A percentile compares a stretch with the other conserved stretches of the same genome.
These are phyloP conservation scores for Pygmarrhopalites habei DNA, from an alignment of 1,140 invertebrate species.

Conservation along the genomic window DNA sequence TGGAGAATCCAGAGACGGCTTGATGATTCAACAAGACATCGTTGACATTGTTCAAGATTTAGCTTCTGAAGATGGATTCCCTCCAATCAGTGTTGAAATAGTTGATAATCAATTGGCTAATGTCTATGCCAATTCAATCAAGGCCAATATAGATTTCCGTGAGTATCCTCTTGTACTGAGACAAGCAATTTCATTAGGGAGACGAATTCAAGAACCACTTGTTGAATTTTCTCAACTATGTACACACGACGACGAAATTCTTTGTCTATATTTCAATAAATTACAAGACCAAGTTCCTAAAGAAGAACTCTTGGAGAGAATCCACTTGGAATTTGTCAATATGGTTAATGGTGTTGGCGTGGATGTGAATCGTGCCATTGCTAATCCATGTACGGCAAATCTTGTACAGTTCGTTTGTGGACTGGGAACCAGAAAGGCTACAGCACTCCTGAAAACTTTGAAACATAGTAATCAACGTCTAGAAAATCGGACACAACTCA, in stretches of 20 bases:
- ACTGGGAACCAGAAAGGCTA: conserved; percentile 88
- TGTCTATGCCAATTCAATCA: conserved; percentile 84
- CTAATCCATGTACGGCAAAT: conserved; percentile 76
- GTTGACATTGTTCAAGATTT: conserved; percentile 66
- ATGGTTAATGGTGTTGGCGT: conserved; percentile 97
- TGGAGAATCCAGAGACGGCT: conserved; percentile 80
- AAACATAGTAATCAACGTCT: conserved; percentile 89
- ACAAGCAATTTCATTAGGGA: conserved; percentile 69
- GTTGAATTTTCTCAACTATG: conserved; percentile 82
- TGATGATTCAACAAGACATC: conserved; percentile 78
- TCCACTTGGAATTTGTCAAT: conserved; percentile 85
- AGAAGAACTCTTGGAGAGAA: conserved; percentile 74
- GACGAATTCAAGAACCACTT: conserved; percentile 89
- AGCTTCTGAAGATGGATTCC: conserved; percentile 78
- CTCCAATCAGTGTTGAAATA: conserved; percentile 79
- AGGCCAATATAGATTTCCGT: conserved; percentile 56
- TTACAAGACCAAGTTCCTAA: conserved; percentile 71
- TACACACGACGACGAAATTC: conserved; percentile 55
- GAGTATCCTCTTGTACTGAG: conserved; percentile 46
- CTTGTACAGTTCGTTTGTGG: conserved; percentile 98
- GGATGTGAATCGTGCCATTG: conserved; percentile 87
- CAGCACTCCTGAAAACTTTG: conserved; percentile 71
- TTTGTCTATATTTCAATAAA: conserved; percentile 54
- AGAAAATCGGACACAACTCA: conserved; percentile 90
- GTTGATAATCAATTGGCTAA: conserved; percentile 86